Conservation (phyloP, 2,113 vertebrate genomes). For the Scortum barcoo region DNA sequence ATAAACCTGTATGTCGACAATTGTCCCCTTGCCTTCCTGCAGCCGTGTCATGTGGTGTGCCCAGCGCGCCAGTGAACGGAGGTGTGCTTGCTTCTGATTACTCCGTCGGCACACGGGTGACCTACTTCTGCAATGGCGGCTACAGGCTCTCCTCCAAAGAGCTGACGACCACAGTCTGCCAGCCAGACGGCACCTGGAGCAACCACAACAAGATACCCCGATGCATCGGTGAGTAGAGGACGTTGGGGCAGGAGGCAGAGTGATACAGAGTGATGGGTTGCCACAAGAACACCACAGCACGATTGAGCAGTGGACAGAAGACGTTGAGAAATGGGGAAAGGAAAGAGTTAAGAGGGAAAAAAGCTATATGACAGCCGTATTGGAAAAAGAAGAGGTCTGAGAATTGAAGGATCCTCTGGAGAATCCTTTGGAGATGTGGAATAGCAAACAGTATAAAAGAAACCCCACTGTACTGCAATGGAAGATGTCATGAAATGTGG, state of each 20-base stretch:
- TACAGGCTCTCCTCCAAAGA: slow-evolving; percentile 95
- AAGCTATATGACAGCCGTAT: slow-evolving; percentile 10
- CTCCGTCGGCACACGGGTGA: slow-evolving; percentile 92
- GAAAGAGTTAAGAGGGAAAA: background rate
- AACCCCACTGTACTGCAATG: background rate
- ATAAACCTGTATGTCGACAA: slow-evolving; percentile 48
- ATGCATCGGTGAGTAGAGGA: slow-evolving; percentile 90
- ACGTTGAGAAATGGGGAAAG: background rate
- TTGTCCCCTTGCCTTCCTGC: slow-evolving; percentile 50
- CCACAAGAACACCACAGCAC: background rate
- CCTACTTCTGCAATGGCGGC: slow-evolving; percentile 96
- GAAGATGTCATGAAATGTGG: slow-evolving; percentile 23
- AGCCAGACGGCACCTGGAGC: slow-evolving; percentile 95
- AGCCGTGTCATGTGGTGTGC: slow-evolving; percentile 97
- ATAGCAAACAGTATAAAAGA: slow-evolving; percentile 33
- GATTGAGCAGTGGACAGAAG: background rate
- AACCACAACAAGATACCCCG: slow-evolving; percentile 97
- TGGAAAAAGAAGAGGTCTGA: background rate
- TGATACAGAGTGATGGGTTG: slow-evolving; percentile 17
- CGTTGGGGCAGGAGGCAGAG: slow-evolving; percentile 9
- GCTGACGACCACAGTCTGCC: slow-evolving; percentile 93
- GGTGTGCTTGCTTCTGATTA: slow-evolving; percentile 96
- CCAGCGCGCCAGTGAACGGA: slow-evolving; percentile 91
- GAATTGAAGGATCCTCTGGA: slow-evolving; percentile 11
- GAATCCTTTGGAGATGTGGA: slow-evolving; percentile 12